Conservation (phyloP, 1,140 invertebrate species). For the Cepaea nemoralis region DNA sequence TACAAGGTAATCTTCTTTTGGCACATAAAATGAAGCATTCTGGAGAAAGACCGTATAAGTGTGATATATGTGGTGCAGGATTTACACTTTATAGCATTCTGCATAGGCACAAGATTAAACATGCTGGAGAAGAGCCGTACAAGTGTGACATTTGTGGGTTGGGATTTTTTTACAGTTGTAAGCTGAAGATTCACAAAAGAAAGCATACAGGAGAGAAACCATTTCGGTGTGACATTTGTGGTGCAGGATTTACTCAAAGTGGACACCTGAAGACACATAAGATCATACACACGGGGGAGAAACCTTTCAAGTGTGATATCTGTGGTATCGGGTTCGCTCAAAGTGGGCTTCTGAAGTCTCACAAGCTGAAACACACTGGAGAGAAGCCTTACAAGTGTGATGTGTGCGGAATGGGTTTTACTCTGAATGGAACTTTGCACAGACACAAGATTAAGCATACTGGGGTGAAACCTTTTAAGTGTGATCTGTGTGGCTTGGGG, state of each 20-base stretch:
- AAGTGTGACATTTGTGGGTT: conserved; percentile 83
- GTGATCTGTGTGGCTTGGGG: background rate
- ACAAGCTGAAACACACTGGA: background rate
- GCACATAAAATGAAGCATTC: conserved; percentile 38
- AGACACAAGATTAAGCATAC: background rate
- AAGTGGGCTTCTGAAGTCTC: background rate
- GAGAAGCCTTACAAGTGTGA: conserved; percentile 15
- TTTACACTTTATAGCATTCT: conserved; percentile 38
- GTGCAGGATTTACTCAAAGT: background rate
- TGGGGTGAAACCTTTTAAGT: conserved; percentile 7
- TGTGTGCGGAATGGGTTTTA: background rate
- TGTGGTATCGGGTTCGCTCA: background rate
- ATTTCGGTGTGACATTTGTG: background rate
- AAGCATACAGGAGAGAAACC: conserved; percentile 3
- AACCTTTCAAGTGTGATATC: conserved; percentile 19
- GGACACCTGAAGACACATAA: conserved; percentile 5
- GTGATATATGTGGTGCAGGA: conserved; percentile 39
- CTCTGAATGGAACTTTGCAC: background rate
- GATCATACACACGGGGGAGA: conserved; percentile 16
- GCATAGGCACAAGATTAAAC: conserved; percentile 78
- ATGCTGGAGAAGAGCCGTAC: conserved; percentile 95
- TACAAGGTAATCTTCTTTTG: conserved; percentile 25
- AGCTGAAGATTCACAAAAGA: background rate
- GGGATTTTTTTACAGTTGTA: background rate
- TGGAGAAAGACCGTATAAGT: conserved; percentile 42